Evolutionary conservation across 2,113 vertebrate genomes (phyloP), one percentile per base, ranked within the genome.

Genomic region (Cynoglossus semilaevis): DNA sequence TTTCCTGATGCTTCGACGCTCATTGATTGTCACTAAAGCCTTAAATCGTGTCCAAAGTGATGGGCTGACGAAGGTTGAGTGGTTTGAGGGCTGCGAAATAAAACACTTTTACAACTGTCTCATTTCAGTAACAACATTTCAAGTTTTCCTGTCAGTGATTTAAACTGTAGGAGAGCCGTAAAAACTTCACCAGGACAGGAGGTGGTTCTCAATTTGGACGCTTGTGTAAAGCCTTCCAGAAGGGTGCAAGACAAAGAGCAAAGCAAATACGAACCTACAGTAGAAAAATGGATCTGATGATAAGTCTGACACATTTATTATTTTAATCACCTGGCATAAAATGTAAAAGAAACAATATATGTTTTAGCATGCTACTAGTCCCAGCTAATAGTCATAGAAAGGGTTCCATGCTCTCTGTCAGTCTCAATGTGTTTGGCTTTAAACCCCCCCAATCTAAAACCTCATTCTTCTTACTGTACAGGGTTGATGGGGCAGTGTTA

Each of bases 51-150:
- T 18, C 15, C 29, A 52, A 34, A 45, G 50, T 43, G 19, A 64
- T 9, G 41, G 10, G 19, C 4, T 22, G 38, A 41, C 29, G 59
- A 73, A 36, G 51, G 36, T 43, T 60, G 59, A 68, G 6, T 43
- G 44, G 40, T 57, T 67, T 36, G 29, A 62, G 50, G 51, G 50
- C 15, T 15, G 9, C 13, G n/a, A 17, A 55, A 52, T 52, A 48
- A 77, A 66, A 58, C 52, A 74, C 45, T 42, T 74, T 68, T 53
- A 70, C 44, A 67, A 19, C 22, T 43, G 66, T 29, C 52, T 66
- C 36, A 60, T 64, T 72, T 70, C 44, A 63, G 29, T 35, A 58
- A 52, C 54, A 65, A 37, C 42, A 54, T 50, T 16, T 45, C 9
- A 63, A 46, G 38, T 66, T 58, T 59, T 44, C 14, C n/a, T 8